A percentile compares a stretch with the other conserved stretches of the same genome.
phyloP scores from a whole-genome alignment of 2,797 vertebrate genomes.

The Microctenopoma stevenorrisi region DNA sequence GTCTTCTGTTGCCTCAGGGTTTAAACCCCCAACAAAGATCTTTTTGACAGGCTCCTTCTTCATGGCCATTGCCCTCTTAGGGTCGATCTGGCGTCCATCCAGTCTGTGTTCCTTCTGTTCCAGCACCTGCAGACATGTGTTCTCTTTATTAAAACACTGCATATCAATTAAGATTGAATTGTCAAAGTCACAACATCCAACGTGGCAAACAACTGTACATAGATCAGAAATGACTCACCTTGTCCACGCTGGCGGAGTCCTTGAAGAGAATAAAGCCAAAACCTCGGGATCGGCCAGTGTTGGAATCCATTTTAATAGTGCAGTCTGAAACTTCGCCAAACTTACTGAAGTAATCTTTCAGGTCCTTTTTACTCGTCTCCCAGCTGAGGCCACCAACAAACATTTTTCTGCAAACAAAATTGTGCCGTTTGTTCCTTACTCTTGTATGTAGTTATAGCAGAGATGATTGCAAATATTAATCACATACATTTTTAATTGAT shows the following conservation, averaged over 20 bases:
- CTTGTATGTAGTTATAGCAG: background rate
- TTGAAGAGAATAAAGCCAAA: conserved; percentile 99
- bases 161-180: background rate
- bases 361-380: conserved; percentile 99
- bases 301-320: conserved; percentile 98
- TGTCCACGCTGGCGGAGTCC: conserved; percentile 92
- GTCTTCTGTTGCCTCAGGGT: conserved; percentile 96
- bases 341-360: conserved; percentile 98
- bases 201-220: background rate
- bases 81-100: conserved; percentile 96
- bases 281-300: conserved; percentile 94
- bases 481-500: background rate
- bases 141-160: too few species aligned
- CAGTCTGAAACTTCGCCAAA: conserved; percentile 98
- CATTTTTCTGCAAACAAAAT: conserved; percentile 90
- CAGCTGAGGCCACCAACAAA: conserved; percentile 98
- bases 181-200: background rate
- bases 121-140: conserved; percentile 85
- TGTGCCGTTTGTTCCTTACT: rapidly evolving
- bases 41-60: conserved; percentile 98
- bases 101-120: conserved; percentile 96
- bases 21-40: conserved; percentile 98
- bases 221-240: conserved; percentile 74
- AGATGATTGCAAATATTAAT: too few species aligned
- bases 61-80: conserved; percentile 99